Evolutionary conservation across 2,797 vertebrate genomes (phyloP).

Genomic region (Borostomias antarcticus): DNA sequence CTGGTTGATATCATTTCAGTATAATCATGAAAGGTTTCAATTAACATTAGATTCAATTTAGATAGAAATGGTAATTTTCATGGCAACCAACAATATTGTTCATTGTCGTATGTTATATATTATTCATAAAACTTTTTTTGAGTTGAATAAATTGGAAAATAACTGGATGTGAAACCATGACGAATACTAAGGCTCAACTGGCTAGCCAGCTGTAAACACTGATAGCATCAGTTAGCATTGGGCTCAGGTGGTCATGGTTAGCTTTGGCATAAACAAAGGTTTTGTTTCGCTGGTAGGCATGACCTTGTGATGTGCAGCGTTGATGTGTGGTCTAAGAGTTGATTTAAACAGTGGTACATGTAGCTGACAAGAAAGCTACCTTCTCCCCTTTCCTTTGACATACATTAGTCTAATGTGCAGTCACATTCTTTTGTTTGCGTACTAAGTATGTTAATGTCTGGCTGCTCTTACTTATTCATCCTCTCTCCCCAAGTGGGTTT

Average conservation of each 20-base stretch:
- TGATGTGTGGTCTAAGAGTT: constrained; percentile 11
- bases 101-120: background rate
- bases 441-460: constrained; percentile 23
- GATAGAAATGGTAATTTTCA: no score
- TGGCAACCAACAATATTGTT: no score
- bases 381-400: background rate
- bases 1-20: background rate
- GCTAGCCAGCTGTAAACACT: background rate
- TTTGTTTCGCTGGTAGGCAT: constrained; percentile 3
- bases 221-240: constrained; percentile 4
- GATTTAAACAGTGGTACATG: background rate
- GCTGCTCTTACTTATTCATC: constrained; percentile 24
- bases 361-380: background rate
- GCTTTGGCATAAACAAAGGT: background rate
- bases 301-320: background rate
- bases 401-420: constrained; percentile 17
- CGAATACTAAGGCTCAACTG: background rate
- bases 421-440: constrained; percentile 6
- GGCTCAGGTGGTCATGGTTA: constrained; percentile 3
- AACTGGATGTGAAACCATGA: background rate
- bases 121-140: background rate
- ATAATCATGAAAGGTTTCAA: no score
- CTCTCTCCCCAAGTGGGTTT: constrained; percentile 34
- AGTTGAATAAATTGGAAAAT: background rate
- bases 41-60: no score